Conservation (phyloP, 2,797 vertebrate species). For the Silurus aristotelis region DNA sequence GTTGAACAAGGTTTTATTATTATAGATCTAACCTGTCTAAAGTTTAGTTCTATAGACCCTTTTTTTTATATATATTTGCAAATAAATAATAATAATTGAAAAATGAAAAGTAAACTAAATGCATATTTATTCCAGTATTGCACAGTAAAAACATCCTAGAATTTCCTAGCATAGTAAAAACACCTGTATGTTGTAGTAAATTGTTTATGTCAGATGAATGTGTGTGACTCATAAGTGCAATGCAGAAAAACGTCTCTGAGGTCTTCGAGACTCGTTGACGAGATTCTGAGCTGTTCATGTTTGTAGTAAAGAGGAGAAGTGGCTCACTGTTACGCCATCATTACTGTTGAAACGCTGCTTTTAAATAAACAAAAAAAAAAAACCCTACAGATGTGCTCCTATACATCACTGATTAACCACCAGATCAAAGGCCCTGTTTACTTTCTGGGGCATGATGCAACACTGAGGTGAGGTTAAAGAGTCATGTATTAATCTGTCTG, state of each 20-base stretch:
- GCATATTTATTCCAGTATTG: too few species aligned
- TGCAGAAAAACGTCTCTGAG: not conserved
- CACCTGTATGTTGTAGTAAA: too few species aligned
- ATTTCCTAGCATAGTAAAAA: too few species aligned
- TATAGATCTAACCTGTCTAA: too few species aligned
- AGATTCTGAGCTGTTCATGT: not conserved
- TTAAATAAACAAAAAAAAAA: not conserved
- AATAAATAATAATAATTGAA: too few species aligned
- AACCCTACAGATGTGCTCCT: not conserved
- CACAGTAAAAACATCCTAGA: too few species aligned
- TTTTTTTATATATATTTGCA: too few species aligned
- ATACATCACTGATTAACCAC: slow-evolving; percentile 52
- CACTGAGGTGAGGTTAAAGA: slow-evolving; percentile 17
- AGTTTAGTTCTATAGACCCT: too few species aligned
- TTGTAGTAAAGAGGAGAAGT: not conserved
- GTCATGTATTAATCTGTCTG: slow-evolving; percentile 42
- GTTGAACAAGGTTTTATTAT: too few species aligned
- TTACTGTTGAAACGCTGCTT: not conserved
- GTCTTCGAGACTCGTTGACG: not conserved
- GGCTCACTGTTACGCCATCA: not conserved
- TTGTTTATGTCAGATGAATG: too few species aligned
- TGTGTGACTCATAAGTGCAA: too few species aligned
- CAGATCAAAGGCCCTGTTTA: not conserved
- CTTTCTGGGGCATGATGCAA: slow-evolving; percentile 33
- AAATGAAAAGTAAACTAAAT: too few species aligned